Evolutionary conservation across 2,888 invertebrate genomes (phyloP).

Genomic region (Tenthredo mesomela): DNA sequence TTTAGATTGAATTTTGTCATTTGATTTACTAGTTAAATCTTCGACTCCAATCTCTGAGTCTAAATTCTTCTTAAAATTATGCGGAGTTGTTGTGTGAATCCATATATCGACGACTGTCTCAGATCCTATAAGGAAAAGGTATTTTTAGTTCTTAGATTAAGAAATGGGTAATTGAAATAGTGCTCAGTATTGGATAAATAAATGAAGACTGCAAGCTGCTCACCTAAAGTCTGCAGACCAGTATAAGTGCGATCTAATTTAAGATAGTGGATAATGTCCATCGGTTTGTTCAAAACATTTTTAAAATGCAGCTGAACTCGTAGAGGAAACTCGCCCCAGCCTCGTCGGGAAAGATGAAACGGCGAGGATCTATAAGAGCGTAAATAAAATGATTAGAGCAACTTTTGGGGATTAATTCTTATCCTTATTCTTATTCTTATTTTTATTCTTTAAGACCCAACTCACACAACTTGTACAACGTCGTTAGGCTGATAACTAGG

Average conservation of each 20-base stretch:
- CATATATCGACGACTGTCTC: constrained; percentile 90
- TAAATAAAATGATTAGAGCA: background rate
- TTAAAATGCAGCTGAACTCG: constrained; percentile 89
- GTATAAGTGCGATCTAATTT: constrained; percentile 90
- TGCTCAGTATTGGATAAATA: background rate
- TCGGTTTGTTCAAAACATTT: constrained; percentile 87
- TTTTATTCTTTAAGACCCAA: constrained; percentile 57
- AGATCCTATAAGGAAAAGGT: constrained; percentile 81
- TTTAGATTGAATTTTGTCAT: background rate
- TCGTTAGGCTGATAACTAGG: constrained; percentile 94
- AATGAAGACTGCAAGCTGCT: constrained; percentile 56
- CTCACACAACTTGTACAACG: constrained; percentile 87
- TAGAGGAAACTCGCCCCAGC: constrained; percentile 96
- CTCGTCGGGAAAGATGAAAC: constrained; percentile 90
- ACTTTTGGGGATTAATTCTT: background rate
- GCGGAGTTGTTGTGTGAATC: constrained; percentile 68
- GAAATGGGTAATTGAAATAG: constrained; percentile 8
- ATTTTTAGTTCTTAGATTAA: constrained; percentile 30
- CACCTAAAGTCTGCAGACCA: constrained; percentile 90
- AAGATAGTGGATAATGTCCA: constrained; percentile 89
- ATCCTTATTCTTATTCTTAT: too few species aligned
- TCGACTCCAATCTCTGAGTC: background rate
- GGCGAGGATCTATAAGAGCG: constrained; percentile 83
- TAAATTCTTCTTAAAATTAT: constrained; percentile 24
- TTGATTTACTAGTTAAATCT: background rate